Base-by-base conservation (phyloP, 2,797 vertebrate species). In the Cryptoprocta ferox region DNA sequence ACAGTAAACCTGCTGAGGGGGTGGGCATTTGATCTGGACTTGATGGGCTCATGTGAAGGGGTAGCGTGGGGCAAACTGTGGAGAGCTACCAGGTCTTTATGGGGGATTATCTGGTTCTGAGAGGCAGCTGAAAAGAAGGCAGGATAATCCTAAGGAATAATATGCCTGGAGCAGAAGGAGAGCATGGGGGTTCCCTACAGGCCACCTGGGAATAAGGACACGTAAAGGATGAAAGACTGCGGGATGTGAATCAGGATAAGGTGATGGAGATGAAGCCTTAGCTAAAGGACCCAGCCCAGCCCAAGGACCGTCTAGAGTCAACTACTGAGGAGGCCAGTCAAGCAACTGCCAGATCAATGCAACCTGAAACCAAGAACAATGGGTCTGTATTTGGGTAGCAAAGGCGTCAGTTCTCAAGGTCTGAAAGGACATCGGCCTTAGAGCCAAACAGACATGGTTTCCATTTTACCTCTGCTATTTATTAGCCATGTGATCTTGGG, bases 241-340 rank as follows among this genome's bases (percentile, higher is more conserved):
- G 39, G 53, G 26, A 26, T 30, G 0, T 15, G 6, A 15, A 70
- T 32, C 12, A 2, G 45, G 48, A 53, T 35, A 37, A 42, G 35
- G 5, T 6, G 48, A 37, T 12, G 19, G 68, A 94, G 90, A 73
- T 8, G 24, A 85, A 94, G 21, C 26, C 14, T 96, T 82, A 80
- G 56, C 14, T 32, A 76, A 81, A 19, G 14, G n/a, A 85, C 12
- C 1, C 12, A 50, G 35, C 56, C 37, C 73, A 56, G 14, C 14
- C 21, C 32, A 11, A 66, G 45, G 32, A 48, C 26, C 50, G 26
- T 61, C n/a, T 39, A 66, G 83, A 73, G 15, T 14, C 50, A 59
- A 10, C 2, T 71, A 45, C 39, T 6, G 42, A 84, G 21, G n/a
- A 10, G 45, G 42, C 45, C n/a, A 56, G 3, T 78, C 39, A 15